These are phyloP conservation scores for Psilanteris sp. DNA, from an alignment of 1,140 invertebrate species.

Conservation along the genomic window DNA sequence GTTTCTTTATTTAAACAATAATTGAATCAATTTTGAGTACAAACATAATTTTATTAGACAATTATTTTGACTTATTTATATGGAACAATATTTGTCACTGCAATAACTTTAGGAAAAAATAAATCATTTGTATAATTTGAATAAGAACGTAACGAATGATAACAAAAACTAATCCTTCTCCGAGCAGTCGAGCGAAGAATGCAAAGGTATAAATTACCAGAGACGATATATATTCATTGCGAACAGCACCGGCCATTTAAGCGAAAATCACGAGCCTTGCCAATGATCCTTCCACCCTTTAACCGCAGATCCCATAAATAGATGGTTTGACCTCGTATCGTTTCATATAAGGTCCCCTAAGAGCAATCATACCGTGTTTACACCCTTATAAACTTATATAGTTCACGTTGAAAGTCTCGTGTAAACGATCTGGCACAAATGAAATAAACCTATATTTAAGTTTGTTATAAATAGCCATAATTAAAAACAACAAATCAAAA, in stretches of 20 bases:
- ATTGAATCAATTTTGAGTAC: too few relatives aligned
- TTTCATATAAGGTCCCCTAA: slow-evolving; percentile 42
- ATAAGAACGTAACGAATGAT: slow-evolving; percentile 10
- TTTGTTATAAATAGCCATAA: background rate
- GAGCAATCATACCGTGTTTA: slow-evolving; percentile 48
- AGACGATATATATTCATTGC: slow-evolving; percentile 16
- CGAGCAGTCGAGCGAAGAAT: slow-evolving; percentile 12
- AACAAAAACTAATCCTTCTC: slow-evolving; percentile 17
- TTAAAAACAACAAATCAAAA: too few relatives aligned
- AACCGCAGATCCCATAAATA: slow-evolving; percentile 53
- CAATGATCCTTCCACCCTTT: slow-evolving; percentile 45
- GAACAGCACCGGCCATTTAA: slow-evolving; percentile 45
- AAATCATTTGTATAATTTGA: slow-evolving; percentile 5
- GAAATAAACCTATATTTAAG: background rate
- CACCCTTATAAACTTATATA: slow-evolving; percentile 28
- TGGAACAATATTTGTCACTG: too few relatives aligned
- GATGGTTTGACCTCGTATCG: slow-evolving; percentile 30
- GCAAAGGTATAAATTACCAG: slow-evolving; percentile 25
- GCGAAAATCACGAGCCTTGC: slow-evolving; percentile 44
- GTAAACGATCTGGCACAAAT: background rate
- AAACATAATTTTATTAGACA: too few relatives aligned
- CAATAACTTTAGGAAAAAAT: too few relatives aligned
- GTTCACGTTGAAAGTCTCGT: slow-evolving; percentile 2
- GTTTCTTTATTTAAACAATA: too few relatives aligned
- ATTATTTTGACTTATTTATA: too few relatives aligned